Conservation (phyloP, 2,888 invertebrate species). For the Chymomyza amoena region DNA sequence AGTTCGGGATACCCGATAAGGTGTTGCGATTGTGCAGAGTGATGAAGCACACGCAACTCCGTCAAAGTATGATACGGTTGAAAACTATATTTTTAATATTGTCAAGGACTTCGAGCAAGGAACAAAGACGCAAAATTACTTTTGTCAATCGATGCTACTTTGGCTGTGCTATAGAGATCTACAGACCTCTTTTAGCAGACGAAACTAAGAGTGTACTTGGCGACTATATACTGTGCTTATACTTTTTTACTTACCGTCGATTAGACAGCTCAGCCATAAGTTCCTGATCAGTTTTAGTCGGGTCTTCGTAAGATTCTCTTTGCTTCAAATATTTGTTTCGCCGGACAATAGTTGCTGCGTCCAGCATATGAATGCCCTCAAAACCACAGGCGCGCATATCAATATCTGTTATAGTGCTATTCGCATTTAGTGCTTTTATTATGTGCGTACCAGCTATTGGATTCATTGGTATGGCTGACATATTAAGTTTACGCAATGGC, state of each 20-base stretch:
- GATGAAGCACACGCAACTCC: too few relatives aligned
- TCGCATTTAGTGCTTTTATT: conserved; percentile 51
- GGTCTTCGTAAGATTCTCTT: conserved; percentile 45
- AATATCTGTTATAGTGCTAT: conserved; percentile 49
- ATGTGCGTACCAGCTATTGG: conserved; percentile 25
- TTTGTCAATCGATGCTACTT: too few relatives aligned
- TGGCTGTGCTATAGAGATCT: too few relatives aligned
- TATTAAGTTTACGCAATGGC: conserved; percentile 47
- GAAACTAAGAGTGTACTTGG: too few relatives aligned
- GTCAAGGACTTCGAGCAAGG: too few relatives aligned
- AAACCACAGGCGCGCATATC: conserved; percentile 65
- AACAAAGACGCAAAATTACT: too few relatives aligned
- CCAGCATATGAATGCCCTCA: conserved; percentile 55
- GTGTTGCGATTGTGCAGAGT: too few relatives aligned
- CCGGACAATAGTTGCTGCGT: conserved; percentile 62
- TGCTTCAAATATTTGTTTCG: conserved; percentile 58
- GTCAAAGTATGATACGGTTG: too few relatives aligned
- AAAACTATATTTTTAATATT: too few relatives aligned
- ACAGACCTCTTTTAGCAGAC: too few relatives aligned
- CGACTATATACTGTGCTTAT: too few relatives aligned
- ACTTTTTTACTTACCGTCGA: not conserved
- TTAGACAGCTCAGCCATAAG: not conserved
- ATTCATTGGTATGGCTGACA: conserved; percentile 52
- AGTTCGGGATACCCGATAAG: too few relatives aligned
- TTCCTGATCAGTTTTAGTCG: conserved; percentile 38